Conservation (phyloP, 2,888 invertebrate genomes). For the Lasioglossum vierecki region DNA sequence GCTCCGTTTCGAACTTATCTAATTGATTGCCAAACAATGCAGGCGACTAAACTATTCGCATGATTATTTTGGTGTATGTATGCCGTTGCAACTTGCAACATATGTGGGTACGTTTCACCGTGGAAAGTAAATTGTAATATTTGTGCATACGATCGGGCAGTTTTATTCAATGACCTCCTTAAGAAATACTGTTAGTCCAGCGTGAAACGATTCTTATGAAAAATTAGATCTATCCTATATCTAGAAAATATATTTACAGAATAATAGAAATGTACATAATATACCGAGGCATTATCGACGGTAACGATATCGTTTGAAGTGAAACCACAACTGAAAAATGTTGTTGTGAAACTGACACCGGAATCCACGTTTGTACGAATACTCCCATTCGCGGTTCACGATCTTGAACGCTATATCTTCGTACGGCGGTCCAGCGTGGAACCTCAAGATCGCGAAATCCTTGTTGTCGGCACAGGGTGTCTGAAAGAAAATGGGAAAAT, state of each 20-base stretch:
- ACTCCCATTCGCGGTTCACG: slow-evolving; percentile 99
- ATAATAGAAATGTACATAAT: slow-evolving; percentile 49
- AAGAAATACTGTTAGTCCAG: background rate
- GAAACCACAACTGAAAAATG: slow-evolving; percentile 99
- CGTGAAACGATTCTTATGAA: slow-evolving; percentile 23
- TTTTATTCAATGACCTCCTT: slow-evolving; percentile 21
- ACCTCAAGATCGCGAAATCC: slow-evolving; percentile 97
- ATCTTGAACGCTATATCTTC: slow-evolving; percentile 99
- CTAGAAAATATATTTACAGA: slow-evolving; percentile 39
- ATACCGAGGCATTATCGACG: slow-evolving; percentile 86
- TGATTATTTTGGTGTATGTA: background rate
- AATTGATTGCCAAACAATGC: background rate
- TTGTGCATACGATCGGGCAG: slow-evolving; percentile 6
- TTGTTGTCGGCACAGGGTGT: slow-evolving; percentile 95
- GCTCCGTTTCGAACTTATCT: slow-evolving; percentile 11
- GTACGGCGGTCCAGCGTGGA: slow-evolving; percentile 99
- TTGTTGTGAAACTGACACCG: slow-evolving; percentile 99
- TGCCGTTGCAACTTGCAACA: slow-evolving; percentile 11
- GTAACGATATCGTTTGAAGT: slow-evolving; percentile 99
- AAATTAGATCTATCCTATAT: slow-evolving; percentile 26
- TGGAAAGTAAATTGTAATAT: background rate
- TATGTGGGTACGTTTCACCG: slow-evolving; percentile 29
- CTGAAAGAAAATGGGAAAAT: slow-evolving; percentile 85
- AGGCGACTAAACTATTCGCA: slow-evolving; percentile 5
- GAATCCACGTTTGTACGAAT: slow-evolving; percentile 98